Percentiles rank a stretch among this genome's conserved stretches.
Conservation (phyloP, 2,113 vertebrate species). For the Syngnathoides biaculeatus region DNA sequence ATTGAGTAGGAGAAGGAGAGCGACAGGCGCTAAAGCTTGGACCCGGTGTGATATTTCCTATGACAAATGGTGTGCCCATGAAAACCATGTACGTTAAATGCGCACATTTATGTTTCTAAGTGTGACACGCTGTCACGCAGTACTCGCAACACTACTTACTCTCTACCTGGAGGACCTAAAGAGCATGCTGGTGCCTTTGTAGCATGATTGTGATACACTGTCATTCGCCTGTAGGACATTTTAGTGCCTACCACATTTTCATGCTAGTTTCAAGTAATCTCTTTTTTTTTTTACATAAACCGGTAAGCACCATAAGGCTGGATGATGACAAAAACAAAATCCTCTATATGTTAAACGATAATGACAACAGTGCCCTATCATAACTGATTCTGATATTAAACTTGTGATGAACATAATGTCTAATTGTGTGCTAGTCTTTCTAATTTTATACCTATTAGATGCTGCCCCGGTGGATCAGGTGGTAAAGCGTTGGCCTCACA, state of each 20-base stretch:
- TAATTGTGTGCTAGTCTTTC: too few species aligned
- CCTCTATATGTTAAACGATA: too few species aligned
- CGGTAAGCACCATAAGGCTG: neutral
- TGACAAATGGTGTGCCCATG: conserved; percentile 36
- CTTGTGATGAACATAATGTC: too few species aligned
- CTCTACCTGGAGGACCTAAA: conserved; percentile 23
- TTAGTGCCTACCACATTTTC: conserved; percentile 10
- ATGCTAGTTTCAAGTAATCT: conserved; percentile 4
- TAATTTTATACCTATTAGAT: too few species aligned
- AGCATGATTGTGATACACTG: conserved; percentile 47
- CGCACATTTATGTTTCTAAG: conserved; percentile 22
- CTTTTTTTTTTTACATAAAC: too few species aligned
- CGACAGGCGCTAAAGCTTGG: conserved; percentile 1
- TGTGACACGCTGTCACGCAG: too few species aligned
- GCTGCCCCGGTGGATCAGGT: too few species aligned
- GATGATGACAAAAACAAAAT: neutral
- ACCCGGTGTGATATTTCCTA: conserved; percentile 33
- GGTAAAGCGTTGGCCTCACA: too few species aligned
- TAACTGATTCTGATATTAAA: too few species aligned
- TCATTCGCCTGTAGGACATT: conserved; percentile 1
- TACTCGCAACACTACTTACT: conserved; percentile 21
- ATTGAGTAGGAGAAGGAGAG: conserved; percentile 6
- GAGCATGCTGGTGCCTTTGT: conserved; percentile 36
- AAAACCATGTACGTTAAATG: conserved; percentile 18
- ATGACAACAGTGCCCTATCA: too few species aligned